Evolutionary conservation across 1,140 invertebrate species (phyloP).

Genomic region (Drosophila punjabiensis): DNA sequence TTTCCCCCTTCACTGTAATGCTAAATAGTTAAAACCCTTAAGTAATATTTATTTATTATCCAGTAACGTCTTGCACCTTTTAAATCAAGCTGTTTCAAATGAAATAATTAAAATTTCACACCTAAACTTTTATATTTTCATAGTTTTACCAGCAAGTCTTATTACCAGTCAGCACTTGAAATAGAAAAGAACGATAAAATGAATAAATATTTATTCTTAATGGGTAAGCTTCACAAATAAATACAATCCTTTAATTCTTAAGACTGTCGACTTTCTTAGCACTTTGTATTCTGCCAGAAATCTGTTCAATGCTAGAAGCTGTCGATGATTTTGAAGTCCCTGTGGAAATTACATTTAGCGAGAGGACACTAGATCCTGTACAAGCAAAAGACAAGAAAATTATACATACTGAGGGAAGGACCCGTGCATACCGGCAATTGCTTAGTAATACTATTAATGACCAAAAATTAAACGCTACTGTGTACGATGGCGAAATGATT

Average conservation of each 20-base stretch:
- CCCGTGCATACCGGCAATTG: constrained; percentile 10
- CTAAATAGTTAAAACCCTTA: background rate
- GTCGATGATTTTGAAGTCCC: constrained; percentile 35
- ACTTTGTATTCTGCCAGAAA: background rate
- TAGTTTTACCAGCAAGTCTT: background rate
- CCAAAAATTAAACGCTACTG: background rate
- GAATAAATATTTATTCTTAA: background rate
- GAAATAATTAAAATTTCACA: constrained; percentile 16
- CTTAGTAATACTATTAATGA: background rate
- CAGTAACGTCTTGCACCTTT: background rate
- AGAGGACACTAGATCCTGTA: background rate
- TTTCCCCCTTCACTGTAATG: no score
- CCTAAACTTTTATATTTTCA: background rate
- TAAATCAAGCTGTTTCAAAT: background rate
- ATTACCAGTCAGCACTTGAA: background rate
- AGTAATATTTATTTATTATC: no score
- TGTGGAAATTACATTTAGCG: constrained; percentile 31
- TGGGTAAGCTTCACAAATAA: background rate
- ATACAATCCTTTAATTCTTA: background rate
- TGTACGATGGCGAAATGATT: constrained; percentile 7
- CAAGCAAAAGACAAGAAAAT: background rate
- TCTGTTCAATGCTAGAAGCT: no score
- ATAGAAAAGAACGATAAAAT: background rate
- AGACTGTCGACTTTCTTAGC: background rate
- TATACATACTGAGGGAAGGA: constrained; percentile 23